These are phyloP conservation scores for Ctenoplectra terminalis DNA, from an alignment of 1,140 invertebrate genomes.

Conservation along the genomic window DNA sequence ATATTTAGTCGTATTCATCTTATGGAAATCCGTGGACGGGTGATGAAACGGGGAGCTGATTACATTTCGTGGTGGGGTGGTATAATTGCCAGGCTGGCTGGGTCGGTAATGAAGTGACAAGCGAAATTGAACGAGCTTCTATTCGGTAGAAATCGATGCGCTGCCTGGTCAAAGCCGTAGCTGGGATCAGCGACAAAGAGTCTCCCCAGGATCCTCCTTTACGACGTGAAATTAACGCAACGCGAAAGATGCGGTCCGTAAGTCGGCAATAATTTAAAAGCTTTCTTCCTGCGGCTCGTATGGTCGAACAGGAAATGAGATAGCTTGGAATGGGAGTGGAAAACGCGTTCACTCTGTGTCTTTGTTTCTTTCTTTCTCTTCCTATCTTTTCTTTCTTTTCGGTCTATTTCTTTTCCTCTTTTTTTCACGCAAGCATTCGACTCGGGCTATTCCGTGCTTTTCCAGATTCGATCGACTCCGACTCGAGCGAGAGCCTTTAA, in stretches of 20 bases:
- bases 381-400: too few species aligned
- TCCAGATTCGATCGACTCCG: conserved; percentile 27
- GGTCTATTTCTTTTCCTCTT: not conserved
- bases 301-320: conserved; percentile 15
- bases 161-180: not conserved
- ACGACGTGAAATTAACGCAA: conserved; percentile 50
- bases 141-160: conserved; percentile 44
- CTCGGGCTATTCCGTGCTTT: not conserved
- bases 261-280: conserved; percentile 61
- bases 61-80: conserved; percentile 1
- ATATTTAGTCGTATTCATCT: not conserved
- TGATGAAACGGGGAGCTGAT: conserved; percentile 1
- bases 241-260: conserved; percentile 35
- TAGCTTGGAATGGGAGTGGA: not conserved
- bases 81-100: conserved; percentile 6
- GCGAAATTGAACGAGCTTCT: conserved; percentile 23
- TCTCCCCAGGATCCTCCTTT: not conserved
- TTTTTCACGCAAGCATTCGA: too few species aligned
- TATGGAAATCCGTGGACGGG: conserved; percentile 12
- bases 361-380: too few species aligned
- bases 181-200: conserved; percentile 36
- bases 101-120: conserved; percentile 30
- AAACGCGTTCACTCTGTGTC: not conserved
- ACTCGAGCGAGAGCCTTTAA: conserved; percentile 35
- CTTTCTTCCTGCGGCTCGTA: conserved; percentile 23